phyloP scores from a whole-genome alignment of 2,113 vertebrate species.

The Syrrhaptes paradoxus region DNA sequence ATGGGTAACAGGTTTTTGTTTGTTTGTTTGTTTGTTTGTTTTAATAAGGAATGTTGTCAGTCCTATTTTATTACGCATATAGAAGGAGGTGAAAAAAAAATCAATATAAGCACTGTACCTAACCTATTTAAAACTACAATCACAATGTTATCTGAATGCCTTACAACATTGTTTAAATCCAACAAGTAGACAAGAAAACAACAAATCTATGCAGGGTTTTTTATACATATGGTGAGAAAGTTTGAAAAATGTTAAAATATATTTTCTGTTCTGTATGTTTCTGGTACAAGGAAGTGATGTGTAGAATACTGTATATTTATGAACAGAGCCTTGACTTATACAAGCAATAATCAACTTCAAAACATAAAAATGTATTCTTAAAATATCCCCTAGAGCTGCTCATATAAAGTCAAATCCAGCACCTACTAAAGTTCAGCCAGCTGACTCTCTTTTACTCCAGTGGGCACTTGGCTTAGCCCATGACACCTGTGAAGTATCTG shows the following conservation, averaged over 20 bases:
- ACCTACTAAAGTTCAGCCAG: slow-evolving; percentile 65
- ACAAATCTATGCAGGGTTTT: slow-evolving; percentile 65
- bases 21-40: neutral
- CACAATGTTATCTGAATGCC: slow-evolving; percentile 62
- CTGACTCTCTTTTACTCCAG: slow-evolving; percentile 50
- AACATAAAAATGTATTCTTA: slow-evolving; percentile 60
- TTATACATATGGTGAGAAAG: slow-evolving; percentile 67
- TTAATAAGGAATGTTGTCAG: slow-evolving; percentile 60
- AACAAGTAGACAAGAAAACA: slow-evolving; percentile 62
- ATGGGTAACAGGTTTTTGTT: neutral
- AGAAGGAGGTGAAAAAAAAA: slow-evolving; percentile 48
- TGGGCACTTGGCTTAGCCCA: slow-evolving; percentile 20
- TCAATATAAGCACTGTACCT: slow-evolving; percentile 58
- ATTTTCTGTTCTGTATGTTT: slow-evolving; percentile 51
- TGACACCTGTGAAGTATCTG: slow-evolving; percentile 30
- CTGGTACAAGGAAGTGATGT: slow-evolving; percentile 49
- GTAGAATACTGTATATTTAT: slow-evolving; percentile 49
- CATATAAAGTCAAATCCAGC: slow-evolving; percentile 59
- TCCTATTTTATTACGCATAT: slow-evolving; percentile 59
- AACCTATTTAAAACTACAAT: slow-evolving; percentile 68
- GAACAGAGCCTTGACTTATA: slow-evolving; percentile 64
- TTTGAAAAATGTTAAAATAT: slow-evolving; percentile 56
- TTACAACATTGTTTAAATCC: slow-evolving; percentile 65
- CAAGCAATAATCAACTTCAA: slow-evolving; percentile 62
- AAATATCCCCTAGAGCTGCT: slow-evolving; percentile 67